A percentile compares a stretch with the other conserved stretches of the same genome.
These are phyloP conservation scores for Alosa alosa DNA, from an alignment of 2,113 vertebrate genomes.

Conservation along the genomic window DNA sequence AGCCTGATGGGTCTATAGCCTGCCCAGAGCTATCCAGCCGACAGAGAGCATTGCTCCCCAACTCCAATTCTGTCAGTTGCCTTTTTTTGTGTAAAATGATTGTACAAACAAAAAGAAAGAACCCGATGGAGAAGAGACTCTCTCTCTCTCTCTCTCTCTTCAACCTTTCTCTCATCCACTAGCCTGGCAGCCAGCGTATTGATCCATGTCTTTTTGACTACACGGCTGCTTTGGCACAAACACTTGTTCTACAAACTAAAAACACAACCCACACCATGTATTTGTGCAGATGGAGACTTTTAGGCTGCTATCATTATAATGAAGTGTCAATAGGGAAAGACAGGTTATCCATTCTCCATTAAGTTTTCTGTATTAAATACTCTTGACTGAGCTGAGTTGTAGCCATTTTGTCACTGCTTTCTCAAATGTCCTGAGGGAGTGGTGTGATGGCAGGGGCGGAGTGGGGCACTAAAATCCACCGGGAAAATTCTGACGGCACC, in stretches of 20 bases:
- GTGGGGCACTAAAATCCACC: no score
- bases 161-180: constrained; percentile 30
- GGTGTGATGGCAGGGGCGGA: background rate
- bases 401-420: background rate
- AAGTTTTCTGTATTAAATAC: background rate
- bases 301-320: background rate
- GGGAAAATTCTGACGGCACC: no score
- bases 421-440: background rate
- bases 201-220: constrained; percentile 55
- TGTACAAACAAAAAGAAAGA: background rate
- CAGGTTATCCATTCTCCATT: background rate
- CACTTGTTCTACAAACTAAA: background rate
- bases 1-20: constrained; percentile 34
- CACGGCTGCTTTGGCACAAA: background rate
- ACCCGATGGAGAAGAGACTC: background rate
- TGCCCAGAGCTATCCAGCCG: constrained; percentile 19
- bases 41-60: constrained; percentile 12
- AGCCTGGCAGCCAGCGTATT: constrained; percentile 47
- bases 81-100: background rate
- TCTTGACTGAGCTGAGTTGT: background rate
- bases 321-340: background rate
- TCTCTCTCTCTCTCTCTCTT: background rate
- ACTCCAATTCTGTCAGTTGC: background rate
- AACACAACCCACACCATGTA: background rate
- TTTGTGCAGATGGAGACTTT: background rate